phyloP scores from a whole-genome alignment of 2,888 invertebrate genomes.

The Formica aserva region DNA sequence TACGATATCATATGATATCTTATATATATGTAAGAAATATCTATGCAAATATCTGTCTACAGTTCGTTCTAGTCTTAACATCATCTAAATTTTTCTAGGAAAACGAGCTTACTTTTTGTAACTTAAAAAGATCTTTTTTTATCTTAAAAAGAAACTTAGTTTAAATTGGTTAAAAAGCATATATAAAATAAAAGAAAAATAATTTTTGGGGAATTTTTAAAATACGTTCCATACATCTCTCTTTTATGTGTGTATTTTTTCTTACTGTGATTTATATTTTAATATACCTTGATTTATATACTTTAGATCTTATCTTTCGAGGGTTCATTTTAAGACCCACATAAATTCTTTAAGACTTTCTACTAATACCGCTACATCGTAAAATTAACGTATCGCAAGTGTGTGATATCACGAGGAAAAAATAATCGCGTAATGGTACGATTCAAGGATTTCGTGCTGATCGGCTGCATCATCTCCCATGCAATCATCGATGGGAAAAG shows the following conservation, averaged over 20 bases:
- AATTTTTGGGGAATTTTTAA: background rate
- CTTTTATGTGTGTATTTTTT: background rate
- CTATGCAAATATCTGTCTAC: background rate
- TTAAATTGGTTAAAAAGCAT: background rate
- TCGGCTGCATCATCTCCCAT: conserved; percentile 2
- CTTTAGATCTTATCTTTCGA: background rate
- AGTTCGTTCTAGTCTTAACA: background rate
- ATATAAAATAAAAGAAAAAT: background rate
- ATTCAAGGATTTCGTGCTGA: background rate
- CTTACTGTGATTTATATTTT: background rate
- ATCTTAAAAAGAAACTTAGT: background rate
- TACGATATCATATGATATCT: too few species aligned
- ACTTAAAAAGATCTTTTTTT: background rate
- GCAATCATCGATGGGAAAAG: conserved; percentile 36
- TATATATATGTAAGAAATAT: background rate
- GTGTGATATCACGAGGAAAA: background rate
- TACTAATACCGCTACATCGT: background rate
- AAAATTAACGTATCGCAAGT: background rate
- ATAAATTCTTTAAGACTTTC: conserved; percentile 8
- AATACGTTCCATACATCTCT: background rate
- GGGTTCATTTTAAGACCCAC: background rate
- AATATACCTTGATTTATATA: conserved; percentile 10
- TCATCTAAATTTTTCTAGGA: background rate
- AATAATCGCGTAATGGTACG: conserved; percentile 29
- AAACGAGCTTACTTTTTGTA: background rate